phyloP scores from a whole-genome alignment of 1,140 invertebrate species.

The Drosophila parabipectinata region DNA sequence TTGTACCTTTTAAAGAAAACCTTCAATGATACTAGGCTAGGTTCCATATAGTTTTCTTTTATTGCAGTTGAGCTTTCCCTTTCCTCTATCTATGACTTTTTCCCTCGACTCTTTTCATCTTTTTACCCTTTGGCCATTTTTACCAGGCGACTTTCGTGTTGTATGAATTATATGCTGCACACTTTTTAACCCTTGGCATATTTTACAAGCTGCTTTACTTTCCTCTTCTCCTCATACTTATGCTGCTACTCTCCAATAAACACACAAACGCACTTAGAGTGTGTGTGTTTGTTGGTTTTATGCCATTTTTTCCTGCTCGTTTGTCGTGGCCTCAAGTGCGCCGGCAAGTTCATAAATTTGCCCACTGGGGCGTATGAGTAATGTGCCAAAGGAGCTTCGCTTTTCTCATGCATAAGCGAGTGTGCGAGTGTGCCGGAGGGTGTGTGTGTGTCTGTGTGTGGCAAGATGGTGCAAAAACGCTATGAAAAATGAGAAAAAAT shows the following conservation, averaged over 20 bases:
- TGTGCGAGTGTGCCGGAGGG: constrained; percentile 8
- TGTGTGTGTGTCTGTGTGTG: constrained; percentile 18
- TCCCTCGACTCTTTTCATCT: constrained; percentile 16
- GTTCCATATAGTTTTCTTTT: constrained; percentile 27
- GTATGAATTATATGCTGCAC: constrained; percentile 76
- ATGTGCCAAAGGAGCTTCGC: constrained; percentile 68
- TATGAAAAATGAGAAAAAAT: constrained; percentile 42
- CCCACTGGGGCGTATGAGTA: constrained; percentile 81
- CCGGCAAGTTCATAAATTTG: constrained; percentile 78
- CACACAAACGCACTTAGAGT: constrained; percentile 75
- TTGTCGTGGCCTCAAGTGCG: constrained; percentile 73
- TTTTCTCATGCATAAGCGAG: constrained; percentile 10
- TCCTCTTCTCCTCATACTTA: constrained; percentile 48
- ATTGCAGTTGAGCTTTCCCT: constrained; percentile 49
- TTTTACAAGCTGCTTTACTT: constrained; percentile 79
- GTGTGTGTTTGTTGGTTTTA: constrained; percentile 38
- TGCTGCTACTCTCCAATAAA: constrained; percentile 61
- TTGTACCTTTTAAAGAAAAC: background rate
- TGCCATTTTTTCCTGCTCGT: constrained; percentile 40
- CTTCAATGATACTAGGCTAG: background rate
- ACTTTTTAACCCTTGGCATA: constrained; percentile 80
- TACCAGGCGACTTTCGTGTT: constrained; percentile 58
- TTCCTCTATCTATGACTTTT: background rate
- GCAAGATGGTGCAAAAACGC: constrained; percentile 25
- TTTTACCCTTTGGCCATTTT: constrained; percentile 42